phyloP scores from a whole-genome alignment of 2,888 invertebrate species.

The Nephrocerus scutellatus region DNA sequence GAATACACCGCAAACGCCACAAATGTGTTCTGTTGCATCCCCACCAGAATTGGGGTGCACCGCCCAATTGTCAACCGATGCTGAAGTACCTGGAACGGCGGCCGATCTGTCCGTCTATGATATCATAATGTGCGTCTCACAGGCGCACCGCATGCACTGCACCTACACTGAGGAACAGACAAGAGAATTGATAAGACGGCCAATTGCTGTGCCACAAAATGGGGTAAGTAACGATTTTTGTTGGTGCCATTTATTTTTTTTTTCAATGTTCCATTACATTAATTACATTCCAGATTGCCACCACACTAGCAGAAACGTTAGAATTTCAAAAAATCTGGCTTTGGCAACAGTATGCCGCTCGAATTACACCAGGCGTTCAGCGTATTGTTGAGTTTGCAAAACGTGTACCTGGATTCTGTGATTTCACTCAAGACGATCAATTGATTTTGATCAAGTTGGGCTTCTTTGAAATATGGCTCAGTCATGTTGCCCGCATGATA shows the following conservation, averaged over 20 bases:
- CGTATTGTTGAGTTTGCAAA: conserved; percentile 96
- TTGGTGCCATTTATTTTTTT: background rate
- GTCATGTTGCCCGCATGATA: conserved; percentile 75
- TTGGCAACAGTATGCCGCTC: conserved; percentile 82
- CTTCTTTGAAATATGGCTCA: conserved; percentile 94
- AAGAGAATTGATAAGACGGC: conserved; percentile 60
- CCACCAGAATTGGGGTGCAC: conserved; percentile 45
- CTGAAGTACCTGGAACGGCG: conserved; percentile 47
- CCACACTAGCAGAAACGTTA: conserved; percentile 57
- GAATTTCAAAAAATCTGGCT: conserved; percentile 73
- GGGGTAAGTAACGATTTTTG: conserved; percentile 31
- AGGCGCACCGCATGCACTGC: conserved; percentile 82
- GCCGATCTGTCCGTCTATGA: conserved; percentile 65
- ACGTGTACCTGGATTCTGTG: conserved; percentile 84
- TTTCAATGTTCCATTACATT: background rate
- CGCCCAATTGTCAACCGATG: conserved; percentile 24
- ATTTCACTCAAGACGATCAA: conserved; percentile 91
- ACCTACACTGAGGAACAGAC: conserved; percentile 81
- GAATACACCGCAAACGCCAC: conserved; percentile 51
- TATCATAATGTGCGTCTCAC: conserved; percentile 69
- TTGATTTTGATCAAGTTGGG: conserved; percentile 92
- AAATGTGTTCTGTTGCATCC: conserved; percentile 49
- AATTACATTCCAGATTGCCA: conserved; percentile 47
- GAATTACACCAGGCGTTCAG: conserved; percentile 85
- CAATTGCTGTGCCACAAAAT: conserved; percentile 56